Evolutionary conservation across 2,888 invertebrate genomes (phyloP), one percentile per base, ranked within the genome.

Genomic region (Penaeus monodon): DNA sequence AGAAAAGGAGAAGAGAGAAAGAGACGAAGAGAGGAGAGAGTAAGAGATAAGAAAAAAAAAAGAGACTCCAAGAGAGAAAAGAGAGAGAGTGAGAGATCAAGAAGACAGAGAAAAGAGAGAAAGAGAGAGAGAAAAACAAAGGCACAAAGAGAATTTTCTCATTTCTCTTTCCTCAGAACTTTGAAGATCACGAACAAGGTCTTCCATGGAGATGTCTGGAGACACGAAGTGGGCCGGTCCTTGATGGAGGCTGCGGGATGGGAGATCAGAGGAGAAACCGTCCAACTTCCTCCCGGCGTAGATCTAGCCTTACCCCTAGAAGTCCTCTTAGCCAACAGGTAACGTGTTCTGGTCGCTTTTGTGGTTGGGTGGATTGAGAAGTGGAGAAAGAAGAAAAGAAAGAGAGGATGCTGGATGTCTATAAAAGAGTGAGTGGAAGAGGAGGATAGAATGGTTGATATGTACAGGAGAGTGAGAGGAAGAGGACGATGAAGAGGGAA

Each of bases 171-270:
- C 82, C 33, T 4, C 33, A 87, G 87, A 74, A 63, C 65, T 44
- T 73, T 87, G 79, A 87, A 87, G 73, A 79, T 76, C 73, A 83
- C 79, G 17, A 87, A 87, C 74, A 87, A 84, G 38, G 64, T 63
- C 63, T 87, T 87, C 79, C 44, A 29, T 17, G 65, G 49, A 63
- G 83, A 68, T 14, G 83, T 87, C n/a, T 87, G 87, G 87, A 24
- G 65, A 73, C 87, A 87, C 57, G 73, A 68, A 33, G 78, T 63
- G 24, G 87, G 83, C 33, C 66, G 66, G 22, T 68, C 79, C 17
- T 63, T 87, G n/a, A 87, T 87, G 83, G 65, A 64, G 63, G 87
- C 87, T n/a, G 57, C 87, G 33, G 87, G 87, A 29, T 87, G 87
- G 87, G 38, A 74, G 44, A 64, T 81, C 27, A 24, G 17, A 22